Evolutionary conservation across 2,888 invertebrate genomes (phyloP).

Genomic region (Macrophya alboannulata): DNA sequence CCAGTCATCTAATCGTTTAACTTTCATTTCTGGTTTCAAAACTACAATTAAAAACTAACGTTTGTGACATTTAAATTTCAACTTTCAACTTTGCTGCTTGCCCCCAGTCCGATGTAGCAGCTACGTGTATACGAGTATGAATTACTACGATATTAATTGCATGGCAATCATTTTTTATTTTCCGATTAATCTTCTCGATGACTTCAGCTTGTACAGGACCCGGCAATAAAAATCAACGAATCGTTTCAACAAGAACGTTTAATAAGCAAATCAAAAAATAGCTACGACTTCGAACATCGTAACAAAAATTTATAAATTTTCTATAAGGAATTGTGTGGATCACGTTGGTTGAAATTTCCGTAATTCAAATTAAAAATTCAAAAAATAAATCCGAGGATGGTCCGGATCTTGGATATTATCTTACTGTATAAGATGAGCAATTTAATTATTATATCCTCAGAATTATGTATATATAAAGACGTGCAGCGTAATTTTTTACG

Average conservation of each 20-base stretch:
- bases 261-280: not conserved
- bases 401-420: not conserved
- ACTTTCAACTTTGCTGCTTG: conserved; percentile 30
- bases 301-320: not conserved
- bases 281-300: not conserved
- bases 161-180: not conserved
- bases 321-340: not conserved
- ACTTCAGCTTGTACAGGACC: not conserved
- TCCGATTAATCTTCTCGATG: not conserved
- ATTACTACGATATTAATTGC: not conserved
- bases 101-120: not conserved
- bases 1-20: not conserved
- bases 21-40: conserved; percentile 41
- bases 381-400: not conserved
- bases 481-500: not conserved
- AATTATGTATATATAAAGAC: not conserved
- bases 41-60: conserved; percentile 23
- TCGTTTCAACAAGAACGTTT: not conserved
- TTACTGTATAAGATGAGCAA: not conserved
- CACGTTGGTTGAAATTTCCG: not conserved
- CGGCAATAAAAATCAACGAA: not conserved
- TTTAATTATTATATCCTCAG: not conserved
- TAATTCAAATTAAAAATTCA: not conserved
- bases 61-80: conserved; percentile 38
- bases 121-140: not conserved